Conservation (phyloP, 2,888 invertebrate genomes). For the Megalurothrips usitatus region DNA sequence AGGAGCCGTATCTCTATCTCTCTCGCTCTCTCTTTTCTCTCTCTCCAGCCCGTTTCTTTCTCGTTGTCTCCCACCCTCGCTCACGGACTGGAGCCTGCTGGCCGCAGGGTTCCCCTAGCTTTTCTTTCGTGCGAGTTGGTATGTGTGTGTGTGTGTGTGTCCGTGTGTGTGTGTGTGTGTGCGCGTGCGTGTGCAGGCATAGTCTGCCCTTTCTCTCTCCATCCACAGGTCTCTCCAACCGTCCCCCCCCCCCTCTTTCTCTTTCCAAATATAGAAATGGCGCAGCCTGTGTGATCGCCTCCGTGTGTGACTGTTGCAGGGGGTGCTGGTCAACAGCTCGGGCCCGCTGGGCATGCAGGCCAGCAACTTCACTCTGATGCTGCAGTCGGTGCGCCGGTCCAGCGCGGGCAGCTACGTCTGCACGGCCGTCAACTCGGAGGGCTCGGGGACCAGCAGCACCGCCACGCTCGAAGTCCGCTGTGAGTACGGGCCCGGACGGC, state of each 20-base stretch:
- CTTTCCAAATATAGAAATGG: not conserved
- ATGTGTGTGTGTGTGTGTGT: no score
- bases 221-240: no score
- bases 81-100: not conserved
- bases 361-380: not conserved
- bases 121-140: no score
- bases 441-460: not conserved
- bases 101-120: no score
- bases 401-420: slow-evolving; percentile 20
- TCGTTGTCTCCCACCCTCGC: not conserved
- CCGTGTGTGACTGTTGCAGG: not conserved
- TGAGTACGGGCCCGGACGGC: not conserved
- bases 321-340: not conserved
- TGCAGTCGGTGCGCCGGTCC: not conserved
- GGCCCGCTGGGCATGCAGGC: not conserved
- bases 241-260: no score
- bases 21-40: not conserved
- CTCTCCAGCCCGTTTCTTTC: not conserved
- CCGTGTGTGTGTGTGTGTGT: no score
- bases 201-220: no score
- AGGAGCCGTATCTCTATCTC: not conserved
- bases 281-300: not conserved
- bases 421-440: not conserved
- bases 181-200: no score
- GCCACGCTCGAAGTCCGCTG: slow-evolving; percentile 3